phyloP scores from a whole-genome alignment of 2,113 vertebrate genomes.

The Nyctereutes procyonoides region DNA sequence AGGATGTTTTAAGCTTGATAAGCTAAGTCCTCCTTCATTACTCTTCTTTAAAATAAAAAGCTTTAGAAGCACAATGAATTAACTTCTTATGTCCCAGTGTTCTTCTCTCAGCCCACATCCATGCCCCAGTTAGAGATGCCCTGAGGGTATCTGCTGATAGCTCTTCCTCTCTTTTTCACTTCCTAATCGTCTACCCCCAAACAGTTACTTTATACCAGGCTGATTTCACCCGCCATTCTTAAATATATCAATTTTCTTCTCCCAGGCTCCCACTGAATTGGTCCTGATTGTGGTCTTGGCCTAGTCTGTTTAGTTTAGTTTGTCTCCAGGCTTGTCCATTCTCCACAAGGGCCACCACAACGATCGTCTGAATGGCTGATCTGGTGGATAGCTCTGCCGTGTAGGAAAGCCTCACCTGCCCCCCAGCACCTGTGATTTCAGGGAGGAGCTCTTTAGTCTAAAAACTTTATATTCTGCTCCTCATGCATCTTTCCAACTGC shows the following conservation, averaged over 20 bases:
- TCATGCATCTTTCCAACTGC: not conserved
- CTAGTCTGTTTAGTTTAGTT: not conserved
- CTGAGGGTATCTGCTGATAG: not conserved
- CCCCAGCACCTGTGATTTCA: accelerated
- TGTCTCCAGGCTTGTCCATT: not conserved
- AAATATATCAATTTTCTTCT: not conserved
- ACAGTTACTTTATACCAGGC: not conserved
- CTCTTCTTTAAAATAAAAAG: not conserved
- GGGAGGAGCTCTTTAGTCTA: not conserved
- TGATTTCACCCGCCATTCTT: not conserved
- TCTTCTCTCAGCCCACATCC: not conserved
- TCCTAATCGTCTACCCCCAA: not conserved
- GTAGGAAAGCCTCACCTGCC: accelerated
- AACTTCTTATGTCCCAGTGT: not conserved
- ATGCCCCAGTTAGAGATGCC: not conserved
- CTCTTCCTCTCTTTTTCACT: not conserved
- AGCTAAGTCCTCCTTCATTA: not conserved
- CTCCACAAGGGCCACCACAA: too few relatives aligned
- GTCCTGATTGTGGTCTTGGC: not conserved
- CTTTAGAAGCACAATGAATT: not conserved
- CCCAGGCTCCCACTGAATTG: not conserved
- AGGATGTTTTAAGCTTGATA: not conserved
- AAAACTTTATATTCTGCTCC: not conserved
- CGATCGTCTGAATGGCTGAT: too few relatives aligned
- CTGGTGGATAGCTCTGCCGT: accelerated